Evolutionary conservation across 2,113 vertebrate genomes (phyloP).

Genomic region (Glaucomys volans): DNA sequence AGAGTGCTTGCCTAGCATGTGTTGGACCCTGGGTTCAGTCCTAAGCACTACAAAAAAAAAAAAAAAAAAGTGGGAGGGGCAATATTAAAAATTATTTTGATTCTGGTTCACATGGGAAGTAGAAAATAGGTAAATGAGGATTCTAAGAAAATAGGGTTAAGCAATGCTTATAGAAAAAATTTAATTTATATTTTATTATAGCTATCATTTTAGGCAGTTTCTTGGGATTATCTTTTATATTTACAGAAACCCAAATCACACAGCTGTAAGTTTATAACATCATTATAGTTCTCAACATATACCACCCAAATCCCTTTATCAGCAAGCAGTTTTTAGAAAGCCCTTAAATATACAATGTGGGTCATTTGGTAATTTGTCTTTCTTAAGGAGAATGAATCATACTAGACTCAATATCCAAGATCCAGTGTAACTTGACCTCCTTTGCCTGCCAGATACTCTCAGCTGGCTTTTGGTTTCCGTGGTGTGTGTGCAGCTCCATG

Average conservation of each 20-base stretch:
- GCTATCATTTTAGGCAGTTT: conserved; percentile 42
- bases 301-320: conserved; percentile 60
- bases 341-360: conserved; percentile 49
- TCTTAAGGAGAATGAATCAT: conserved; percentile 49
- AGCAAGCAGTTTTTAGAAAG: not conserved
- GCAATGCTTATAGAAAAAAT: not conserved
- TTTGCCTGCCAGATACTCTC: conserved; percentile 18
- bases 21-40: no score
- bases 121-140: conserved; percentile 60
- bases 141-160: conserved; percentile 24
- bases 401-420: not conserved
- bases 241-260: conserved; percentile 51
- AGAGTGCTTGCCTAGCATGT: no score
- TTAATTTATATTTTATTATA: conserved; percentile 46
- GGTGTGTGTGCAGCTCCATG: not conserved
- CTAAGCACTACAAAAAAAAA: no score
- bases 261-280: conserved; percentile 26
- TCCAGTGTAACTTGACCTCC: conserved; percentile 28
- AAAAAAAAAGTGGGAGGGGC: not conserved
- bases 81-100: conserved; percentile 44
- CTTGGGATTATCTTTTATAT: conserved; percentile 35
- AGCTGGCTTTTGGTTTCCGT: conserved; percentile 65
- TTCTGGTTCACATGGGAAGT: conserved; percentile 35
- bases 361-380: conserved; percentile 48
- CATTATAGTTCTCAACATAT: conserved; percentile 13